Evolutionary conservation across 2,888 invertebrate genomes (phyloP).

Genomic region (Phrixothrix hirtus): DNA sequence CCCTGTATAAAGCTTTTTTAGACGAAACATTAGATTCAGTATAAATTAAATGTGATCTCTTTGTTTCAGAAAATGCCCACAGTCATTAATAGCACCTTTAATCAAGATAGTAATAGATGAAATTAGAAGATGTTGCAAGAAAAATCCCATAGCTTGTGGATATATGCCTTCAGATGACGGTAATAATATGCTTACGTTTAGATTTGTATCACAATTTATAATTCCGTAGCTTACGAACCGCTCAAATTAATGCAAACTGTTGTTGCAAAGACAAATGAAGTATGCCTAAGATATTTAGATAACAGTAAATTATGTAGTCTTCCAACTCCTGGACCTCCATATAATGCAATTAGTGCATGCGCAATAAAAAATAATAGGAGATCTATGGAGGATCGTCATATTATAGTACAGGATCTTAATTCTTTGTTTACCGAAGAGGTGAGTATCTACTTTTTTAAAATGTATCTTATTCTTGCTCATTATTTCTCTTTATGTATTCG

Average conservation of each 20-base stretch:
- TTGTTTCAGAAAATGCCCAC: constrained; percentile 70
- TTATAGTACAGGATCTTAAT: constrained; percentile 81
- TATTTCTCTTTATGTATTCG: too few species aligned
- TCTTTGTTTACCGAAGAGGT: constrained; percentile 79
- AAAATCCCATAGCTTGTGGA: constrained; percentile 67
- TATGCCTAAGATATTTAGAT: constrained; percentile 71
- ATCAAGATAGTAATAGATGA: constrained; percentile 70
- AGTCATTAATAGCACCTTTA: constrained; percentile 67
- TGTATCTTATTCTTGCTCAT: too few species aligned
- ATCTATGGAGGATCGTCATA: constrained; percentile 91
- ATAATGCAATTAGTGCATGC: constrained; percentile 63
- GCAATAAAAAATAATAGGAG: constrained; percentile 82
- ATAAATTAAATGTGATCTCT: constrained; percentile 12
- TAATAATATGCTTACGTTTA: constrained; percentile 47
- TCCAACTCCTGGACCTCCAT: constrained; percentile 61
- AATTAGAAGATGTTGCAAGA: constrained; percentile 65
- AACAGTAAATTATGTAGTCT: constrained; percentile 68
- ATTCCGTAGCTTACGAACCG: constrained; percentile 67
- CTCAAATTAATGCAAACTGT: constrained; percentile 75
- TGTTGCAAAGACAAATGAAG: constrained; percentile 70
- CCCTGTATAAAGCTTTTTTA: background rate
- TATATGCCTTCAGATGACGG: constrained; percentile 66
- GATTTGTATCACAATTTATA: background rate
- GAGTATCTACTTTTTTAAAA: constrained; percentile 30
- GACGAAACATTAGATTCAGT: too few species aligned